Base-by-base conservation (phyloP, 2,113 vertebrate genomes). In the Macquaria ambigua region DNA sequence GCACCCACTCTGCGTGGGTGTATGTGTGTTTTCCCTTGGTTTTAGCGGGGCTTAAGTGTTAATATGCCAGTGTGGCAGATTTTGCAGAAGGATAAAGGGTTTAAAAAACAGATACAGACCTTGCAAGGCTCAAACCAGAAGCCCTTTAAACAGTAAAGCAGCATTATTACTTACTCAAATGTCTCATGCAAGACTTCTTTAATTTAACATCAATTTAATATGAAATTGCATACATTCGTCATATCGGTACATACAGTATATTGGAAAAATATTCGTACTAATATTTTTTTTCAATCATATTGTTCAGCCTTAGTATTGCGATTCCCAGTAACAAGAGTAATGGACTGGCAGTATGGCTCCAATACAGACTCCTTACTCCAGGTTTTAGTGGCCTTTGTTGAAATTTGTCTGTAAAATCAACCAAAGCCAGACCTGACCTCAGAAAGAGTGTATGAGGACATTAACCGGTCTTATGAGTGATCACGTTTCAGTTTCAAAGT, bases 21-120 rank as follows among this genome's bases (percentile, higher is more conserved):
- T n/a, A 1, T 63, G 34, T 58, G 25, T 62, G 46, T 72, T 78
- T 83, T 56, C 48, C 28, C 37, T 28, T 37, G 68, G 80, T 82
- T 90, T 87, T 89, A 68, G 43, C 31, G 58, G 66, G 77, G 82
- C 70, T 88, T 84, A 82, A 67, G 82, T 74, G 56, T 75, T 84
- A 61, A 81, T 89, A 81, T 86, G 80, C 74, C 82, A 89, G 67
- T 71, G 77, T 87, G 77, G 82, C 89, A 87, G 89, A 90, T 92
- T 87, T 76, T 68, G 69, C 63, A 76, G 56, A 74, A 79, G 81
- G 68, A 82, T 87, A 82, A 90, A 89, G 43, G 81, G 64, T 84
- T 92, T 87, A 74, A 66, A 86, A 84, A 79, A 52, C 63, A 67
- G 37, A 82, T 20, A 46, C 16, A 23, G 64, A 34, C 70, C 61